phyloP scores from a whole-genome alignment of 2,888 invertebrate species.

The Tetranychus piercei region DNA sequence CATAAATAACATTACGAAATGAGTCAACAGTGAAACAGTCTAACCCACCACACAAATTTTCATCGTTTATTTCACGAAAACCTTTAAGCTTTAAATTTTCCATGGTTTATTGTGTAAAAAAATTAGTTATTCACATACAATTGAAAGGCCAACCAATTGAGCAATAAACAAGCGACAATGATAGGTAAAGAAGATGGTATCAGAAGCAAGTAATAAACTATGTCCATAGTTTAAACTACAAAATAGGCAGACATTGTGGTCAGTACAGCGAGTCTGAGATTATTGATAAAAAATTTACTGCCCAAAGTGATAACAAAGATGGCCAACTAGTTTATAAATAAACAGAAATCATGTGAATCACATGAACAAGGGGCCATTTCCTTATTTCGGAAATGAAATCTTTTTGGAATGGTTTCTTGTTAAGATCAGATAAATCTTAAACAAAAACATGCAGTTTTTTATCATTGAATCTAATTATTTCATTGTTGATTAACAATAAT shows the following conservation, averaged over 20 bases:
- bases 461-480: too few species aligned
- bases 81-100: neutral
- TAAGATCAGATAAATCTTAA: too few species aligned
- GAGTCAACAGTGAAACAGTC: neutral
- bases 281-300: too few species aligned
- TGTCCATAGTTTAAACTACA: neutral
- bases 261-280: too few species aligned
- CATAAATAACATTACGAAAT: neutral
- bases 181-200: neutral
- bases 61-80: neutral
- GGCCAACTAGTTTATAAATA: too few species aligned
- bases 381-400: too few species aligned
- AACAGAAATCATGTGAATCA: too few species aligned
- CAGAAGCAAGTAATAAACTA: neutral
- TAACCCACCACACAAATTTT: neutral
- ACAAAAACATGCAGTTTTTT: too few species aligned
- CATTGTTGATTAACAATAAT: too few species aligned
- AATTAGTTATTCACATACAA: neutral
- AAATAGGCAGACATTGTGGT: neutral
- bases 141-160: conserved; percentile 1
- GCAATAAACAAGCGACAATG: neutral
- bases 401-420: too few species aligned
- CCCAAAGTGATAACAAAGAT: too few species aligned
- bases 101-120: neutral
- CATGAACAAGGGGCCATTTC: too few species aligned